Percentiles rank a stretch among this genome's conserved stretches.
Conservation (phyloP, 1,140 invertebrate species). For the Apis florea region DNA sequence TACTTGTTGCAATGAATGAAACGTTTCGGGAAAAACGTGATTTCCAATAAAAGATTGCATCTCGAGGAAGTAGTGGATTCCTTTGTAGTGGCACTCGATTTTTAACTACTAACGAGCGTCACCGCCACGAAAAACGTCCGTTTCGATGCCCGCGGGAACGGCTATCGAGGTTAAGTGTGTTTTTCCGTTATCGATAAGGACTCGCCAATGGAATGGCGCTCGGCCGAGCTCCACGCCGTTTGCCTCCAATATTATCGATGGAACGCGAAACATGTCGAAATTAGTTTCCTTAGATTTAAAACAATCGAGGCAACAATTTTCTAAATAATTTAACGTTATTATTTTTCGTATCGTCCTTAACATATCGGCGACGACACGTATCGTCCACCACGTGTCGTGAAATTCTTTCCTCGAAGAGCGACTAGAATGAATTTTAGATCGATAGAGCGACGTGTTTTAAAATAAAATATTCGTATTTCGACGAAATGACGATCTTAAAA, state of each 20-base stretch:
- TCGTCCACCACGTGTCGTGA: no score
- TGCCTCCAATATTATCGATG: neutral
- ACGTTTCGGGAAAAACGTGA: neutral
- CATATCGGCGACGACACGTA: no score
- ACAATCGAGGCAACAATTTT: no score
- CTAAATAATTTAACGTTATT: no score
- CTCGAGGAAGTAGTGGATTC: neutral
- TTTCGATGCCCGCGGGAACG: neutral
- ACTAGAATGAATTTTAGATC: no score
- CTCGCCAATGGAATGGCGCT: neutral
- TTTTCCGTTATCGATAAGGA: neutral
- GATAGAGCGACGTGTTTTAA: no score
- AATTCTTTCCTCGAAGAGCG: no score
- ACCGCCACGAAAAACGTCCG: no score
- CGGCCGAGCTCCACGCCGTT: neutral
- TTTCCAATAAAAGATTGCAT: neutral
- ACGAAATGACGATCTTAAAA: no score
- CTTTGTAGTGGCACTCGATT: neutral
- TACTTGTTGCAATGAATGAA: neutral
- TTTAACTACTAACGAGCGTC: conserved; percentile 6
- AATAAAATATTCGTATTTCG: no score
- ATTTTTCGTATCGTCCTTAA: no score
- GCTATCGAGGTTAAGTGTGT: neutral
- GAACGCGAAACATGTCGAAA: neutral
- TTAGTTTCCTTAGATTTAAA: neutral